Conservation (phyloP, 2,888 invertebrate species). For the Sialis lutaria region DNA sequence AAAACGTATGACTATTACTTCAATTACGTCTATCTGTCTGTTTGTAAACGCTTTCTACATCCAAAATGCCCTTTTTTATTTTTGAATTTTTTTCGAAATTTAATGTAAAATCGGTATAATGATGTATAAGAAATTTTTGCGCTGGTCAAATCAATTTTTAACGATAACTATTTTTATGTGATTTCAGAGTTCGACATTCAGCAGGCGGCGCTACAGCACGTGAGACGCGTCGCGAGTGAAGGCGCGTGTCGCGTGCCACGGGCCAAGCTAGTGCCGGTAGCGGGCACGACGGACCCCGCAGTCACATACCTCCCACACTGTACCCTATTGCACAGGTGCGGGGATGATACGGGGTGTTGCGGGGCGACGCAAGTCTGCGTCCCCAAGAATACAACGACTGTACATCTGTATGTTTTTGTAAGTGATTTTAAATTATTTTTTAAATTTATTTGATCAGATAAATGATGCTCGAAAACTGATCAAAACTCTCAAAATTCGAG, state of each 20-base stretch:
- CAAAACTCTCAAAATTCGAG: no score
- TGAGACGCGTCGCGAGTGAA: constrained; percentile 22
- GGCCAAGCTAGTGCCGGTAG: constrained; percentile 56
- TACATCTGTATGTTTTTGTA: constrained; percentile 66
- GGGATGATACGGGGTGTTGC: constrained; percentile 80
- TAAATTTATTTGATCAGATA: neutral
- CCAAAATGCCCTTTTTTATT: no score
- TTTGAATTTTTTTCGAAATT: no score
- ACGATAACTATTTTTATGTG: no score
- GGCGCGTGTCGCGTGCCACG: constrained; percentile 52
- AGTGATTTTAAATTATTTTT: constrained; percentile 27
- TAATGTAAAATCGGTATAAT: no score
- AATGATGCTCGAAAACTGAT: no score
- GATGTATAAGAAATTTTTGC: no score
- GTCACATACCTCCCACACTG: constrained; percentile 71
- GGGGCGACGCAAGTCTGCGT: constrained; percentile 56
- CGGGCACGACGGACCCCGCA: constrained; percentile 48
- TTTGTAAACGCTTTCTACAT: no score
- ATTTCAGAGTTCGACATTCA: no score
- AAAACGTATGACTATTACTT: no score
- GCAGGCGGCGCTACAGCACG: constrained; percentile 18
- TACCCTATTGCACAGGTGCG: constrained; percentile 71
- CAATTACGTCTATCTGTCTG: no score
- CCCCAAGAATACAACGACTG: constrained; percentile 49
- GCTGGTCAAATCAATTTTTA: no score